Percentiles rank a stretch among this genome's conserved stretches.
These are phyloP conservation scores for Drosophila paranaensis DNA, from an alignment of 2,888 invertebrate genomes.

Conservation along the genomic window DNA sequence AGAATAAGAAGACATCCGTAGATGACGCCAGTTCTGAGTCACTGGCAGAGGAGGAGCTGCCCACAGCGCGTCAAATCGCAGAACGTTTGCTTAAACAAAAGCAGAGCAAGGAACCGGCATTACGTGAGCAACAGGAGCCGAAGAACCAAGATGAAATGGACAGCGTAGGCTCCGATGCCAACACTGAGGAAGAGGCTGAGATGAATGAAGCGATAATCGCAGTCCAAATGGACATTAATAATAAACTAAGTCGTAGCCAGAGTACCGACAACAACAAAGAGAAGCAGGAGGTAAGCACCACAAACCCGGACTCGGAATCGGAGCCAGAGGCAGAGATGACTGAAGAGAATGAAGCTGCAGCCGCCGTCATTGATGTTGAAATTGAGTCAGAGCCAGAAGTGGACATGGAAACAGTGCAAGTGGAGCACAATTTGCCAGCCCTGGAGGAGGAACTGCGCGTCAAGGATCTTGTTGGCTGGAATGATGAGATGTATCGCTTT, in stretches of 20 bases:
- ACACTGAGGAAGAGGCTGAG: slow-evolving; percentile 41
- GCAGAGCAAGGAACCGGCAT: slow-evolving; percentile 6
- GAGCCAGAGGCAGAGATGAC: background rate
- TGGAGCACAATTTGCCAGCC: slow-evolving; percentile 37
- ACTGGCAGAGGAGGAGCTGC: slow-evolving; percentile 52
- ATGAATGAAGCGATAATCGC: slow-evolving; percentile 42
- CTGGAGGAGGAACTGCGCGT: slow-evolving; percentile 42
- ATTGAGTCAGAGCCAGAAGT: slow-evolving; percentile 3
- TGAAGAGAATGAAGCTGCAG: background rate
- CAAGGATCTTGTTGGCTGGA: slow-evolving; percentile 80
- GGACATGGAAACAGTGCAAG: slow-evolving; percentile 21
- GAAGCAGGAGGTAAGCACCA: slow-evolving; percentile 6
- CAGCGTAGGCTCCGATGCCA: slow-evolving; percentile 49
- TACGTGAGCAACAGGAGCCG: background rate
- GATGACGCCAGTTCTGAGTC: slow-evolving; percentile 66
- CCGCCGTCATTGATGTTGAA: background rate
- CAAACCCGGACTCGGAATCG: background rate
- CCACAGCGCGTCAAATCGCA: slow-evolving; percentile 82
- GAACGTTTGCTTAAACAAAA: slow-evolving; percentile 72
- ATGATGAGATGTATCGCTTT: slow-evolving; percentile 87
- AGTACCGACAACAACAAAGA: background rate
- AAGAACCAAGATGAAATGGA: slow-evolving; percentile 16
- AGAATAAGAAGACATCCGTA: slow-evolving; percentile 23
- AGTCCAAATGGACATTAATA: slow-evolving; percentile 54
- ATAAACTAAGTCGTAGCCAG: background rate